These are phyloP conservation scores for Panurus biarmicus DNA, from an alignment of 2,113 vertebrate genomes.

Conservation along the genomic window DNA sequence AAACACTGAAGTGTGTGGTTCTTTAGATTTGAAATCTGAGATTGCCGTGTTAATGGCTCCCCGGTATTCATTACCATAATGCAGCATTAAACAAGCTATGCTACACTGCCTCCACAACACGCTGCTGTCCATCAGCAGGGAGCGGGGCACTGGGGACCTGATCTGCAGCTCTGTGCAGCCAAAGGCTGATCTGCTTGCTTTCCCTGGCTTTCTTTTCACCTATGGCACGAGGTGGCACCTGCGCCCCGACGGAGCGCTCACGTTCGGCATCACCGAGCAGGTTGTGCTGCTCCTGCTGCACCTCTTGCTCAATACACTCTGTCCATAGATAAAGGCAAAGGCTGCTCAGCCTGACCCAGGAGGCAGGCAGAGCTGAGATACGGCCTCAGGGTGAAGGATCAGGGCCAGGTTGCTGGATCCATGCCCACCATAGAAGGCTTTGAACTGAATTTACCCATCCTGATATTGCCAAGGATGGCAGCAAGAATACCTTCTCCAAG, in stretches of 20 bases:
- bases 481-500: background rate
- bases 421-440: background rate
- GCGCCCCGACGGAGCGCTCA: rapidly evolving
- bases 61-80: background rate
- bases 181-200: background rate
- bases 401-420: background rate
- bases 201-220: background rate
- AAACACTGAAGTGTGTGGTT: background rate
- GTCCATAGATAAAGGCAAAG: background rate
- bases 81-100: conserved; percentile 47
- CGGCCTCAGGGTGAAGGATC: background rate
- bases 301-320: rapidly evolving
- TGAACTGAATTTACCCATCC: background rate
- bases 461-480: background rate
- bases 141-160: background rate
- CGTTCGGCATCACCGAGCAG: background rate
- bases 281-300: background rate
- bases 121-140: background rate
- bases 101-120: conserved; percentile 12
- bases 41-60: background rate
- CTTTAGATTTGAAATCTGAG: background rate
- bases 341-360: background rate
- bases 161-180: background rate
- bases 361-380: background rate
- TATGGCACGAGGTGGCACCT: background rate